Percentiles rank a stretch among this genome's conserved stretches.
Conservation (phyloP, 2,113 vertebrate species). For the Eupsittula cactorum region DNA sequence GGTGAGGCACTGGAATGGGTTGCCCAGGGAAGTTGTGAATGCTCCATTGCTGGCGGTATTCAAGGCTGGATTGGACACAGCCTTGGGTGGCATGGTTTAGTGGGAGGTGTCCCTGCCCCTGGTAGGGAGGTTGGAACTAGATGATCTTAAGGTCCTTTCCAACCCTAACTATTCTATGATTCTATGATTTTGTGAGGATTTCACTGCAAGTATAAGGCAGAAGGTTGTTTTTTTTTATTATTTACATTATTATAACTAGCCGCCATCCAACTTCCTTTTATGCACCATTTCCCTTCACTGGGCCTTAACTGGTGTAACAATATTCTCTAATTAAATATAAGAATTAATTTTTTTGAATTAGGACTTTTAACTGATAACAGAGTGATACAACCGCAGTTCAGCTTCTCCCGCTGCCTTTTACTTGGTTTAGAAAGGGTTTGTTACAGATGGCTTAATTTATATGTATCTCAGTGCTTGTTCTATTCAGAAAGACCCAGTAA, state of each 20-base stretch:
- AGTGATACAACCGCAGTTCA: background rate
- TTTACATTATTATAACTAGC: background rate
- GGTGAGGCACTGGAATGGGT: no score
- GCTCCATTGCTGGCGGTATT: no score
- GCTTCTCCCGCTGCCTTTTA: background rate
- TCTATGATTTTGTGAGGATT: background rate
- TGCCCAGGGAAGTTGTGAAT: no score
- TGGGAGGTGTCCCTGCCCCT: no score
- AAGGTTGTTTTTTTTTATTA: background rate
- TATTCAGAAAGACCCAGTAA: background rate
- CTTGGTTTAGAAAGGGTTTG: background rate
- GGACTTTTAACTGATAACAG: background rate
- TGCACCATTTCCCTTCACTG: background rate
- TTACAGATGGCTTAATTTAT: background rate
- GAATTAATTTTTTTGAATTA: conserved; percentile 5
- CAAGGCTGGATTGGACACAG: no score
- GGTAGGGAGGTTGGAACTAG: no score
- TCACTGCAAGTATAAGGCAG: background rate
- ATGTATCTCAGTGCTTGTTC: background rate
- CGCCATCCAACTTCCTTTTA: background rate
- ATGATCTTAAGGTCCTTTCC: no score
- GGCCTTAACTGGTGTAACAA: background rate
- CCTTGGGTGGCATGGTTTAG: no score
- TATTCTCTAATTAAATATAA: conserved; percentile 51
- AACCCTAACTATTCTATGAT: no score